These are phyloP conservation scores for Anthrax anthrax DNA, from an alignment of 2,888 invertebrate genomes.

Conservation along the genomic window DNA sequence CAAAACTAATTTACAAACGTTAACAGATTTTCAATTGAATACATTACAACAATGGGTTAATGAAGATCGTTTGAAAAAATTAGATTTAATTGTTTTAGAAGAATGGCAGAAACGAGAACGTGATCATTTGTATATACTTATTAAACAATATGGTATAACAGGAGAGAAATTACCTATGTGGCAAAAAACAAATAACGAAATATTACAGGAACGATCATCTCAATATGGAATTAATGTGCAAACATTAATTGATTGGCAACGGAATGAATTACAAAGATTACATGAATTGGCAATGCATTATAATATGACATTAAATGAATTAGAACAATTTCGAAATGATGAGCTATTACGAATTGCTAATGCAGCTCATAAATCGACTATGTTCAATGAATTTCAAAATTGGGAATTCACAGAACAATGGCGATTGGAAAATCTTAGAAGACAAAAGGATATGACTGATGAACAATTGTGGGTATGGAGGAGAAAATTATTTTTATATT, in stretches of 20 bases:
- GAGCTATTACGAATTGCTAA: conserved; percentile 21
- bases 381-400: conserved; percentile 16
- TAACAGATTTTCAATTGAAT: conserved; percentile 22
- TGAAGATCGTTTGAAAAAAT: conserved; percentile 21
- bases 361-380: conserved; percentile 21
- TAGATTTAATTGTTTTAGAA: conserved; percentile 18
- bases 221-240: conserved; percentile 19
- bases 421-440: conserved; percentile 17
- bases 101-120: conserved; percentile 26
- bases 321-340: conserved; percentile 27
- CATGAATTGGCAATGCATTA: conserved; percentile 22
- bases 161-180: conserved; percentile 20
- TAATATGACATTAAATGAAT: conserved; percentile 19
- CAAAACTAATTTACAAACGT: conserved; percentile 15
- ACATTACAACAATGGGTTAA: conserved; percentile 17
- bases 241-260: conserved; percentile 24
- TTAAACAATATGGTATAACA: conserved; percentile 24
- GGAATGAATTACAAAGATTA: conserved; percentile 22
- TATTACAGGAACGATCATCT: conserved; percentile 17
- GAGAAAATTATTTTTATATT: conserved; percentile 22
- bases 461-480: conserved; percentile 23
- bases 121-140: conserved; percentile 26
- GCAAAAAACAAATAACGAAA: conserved; percentile 21
- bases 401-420: conserved; percentile 20
- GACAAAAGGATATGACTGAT: conserved; percentile 17